Evolutionary conservation across 2,113 vertebrate species (phyloP), one percentile per base, ranked within the genome.

Genomic region (Lynx canadensis): DNA sequence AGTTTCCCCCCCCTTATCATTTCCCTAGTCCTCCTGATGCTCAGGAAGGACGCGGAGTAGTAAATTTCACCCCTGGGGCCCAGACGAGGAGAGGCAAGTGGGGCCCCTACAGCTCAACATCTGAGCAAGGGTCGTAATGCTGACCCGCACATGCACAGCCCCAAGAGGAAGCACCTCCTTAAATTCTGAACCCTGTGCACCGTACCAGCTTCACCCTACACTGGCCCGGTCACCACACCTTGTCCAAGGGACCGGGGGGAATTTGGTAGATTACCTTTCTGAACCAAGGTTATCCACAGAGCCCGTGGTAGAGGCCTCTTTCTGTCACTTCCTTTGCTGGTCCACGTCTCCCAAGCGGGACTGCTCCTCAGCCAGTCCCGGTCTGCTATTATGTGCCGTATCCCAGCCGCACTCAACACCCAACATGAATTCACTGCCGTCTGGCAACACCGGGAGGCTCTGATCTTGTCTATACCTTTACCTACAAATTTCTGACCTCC

Each of bases 31-130:
- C 25, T n/a, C 31, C 5, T 9, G 11, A 57, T 21, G 38, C 73
- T 74, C 29, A 1, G 14, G 55, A 45, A 52, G 48, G 9, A 18
- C 8, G 4, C 9, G 13, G 65, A 31, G 27, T 5, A 29, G 27
- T 38, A 18, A 66, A 45, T 27, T 18, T 27, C 12, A 33, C 23
- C 14, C n/a, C 16, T 4, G 3, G 33, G 50, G 41, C 33, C 45
- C 57, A 3, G 25, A 57, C 13, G n/a, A 7, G 2, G 23, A 38
- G 45, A 21, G 19, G 16, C 15, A 16, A 48, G 12, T 5, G 71
- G 27, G 33, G 19, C 1, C 0, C 25, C 69, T 4, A 1, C 4
- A 27, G 57, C 33, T 19, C 69, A 2, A 5, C 13, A 69, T 29
- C 13, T 36, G 27, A 25, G 10, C 16, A 52, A 55, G 12, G 25